Evolutionary conservation across 1,140 invertebrate species (phyloP).

Genomic region (Euura lappo): DNA sequence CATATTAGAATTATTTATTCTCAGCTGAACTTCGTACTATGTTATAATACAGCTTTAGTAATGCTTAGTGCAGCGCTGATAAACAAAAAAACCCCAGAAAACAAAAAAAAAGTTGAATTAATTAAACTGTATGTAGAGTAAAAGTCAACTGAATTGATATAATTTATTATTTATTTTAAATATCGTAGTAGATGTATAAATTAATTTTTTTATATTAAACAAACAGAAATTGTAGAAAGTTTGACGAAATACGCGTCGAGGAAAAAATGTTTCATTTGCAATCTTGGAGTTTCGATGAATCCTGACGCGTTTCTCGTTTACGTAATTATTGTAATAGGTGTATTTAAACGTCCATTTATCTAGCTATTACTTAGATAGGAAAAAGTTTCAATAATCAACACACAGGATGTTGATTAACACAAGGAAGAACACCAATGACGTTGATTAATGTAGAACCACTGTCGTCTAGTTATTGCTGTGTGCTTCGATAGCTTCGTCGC

Average conservation of each 20-base stretch:
- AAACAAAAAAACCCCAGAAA: background rate
- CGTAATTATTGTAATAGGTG: slow-evolving; percentile 23
- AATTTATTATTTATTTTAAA: background rate
- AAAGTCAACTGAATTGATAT: background rate
- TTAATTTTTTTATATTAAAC: background rate
- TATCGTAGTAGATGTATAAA: slow-evolving; percentile 1
- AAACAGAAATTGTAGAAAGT: background rate
- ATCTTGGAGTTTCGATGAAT: background rate
- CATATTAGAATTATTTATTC: background rate
- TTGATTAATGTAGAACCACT: slow-evolving; percentile 58
- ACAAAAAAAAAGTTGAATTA: background rate
- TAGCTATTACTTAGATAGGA: slow-evolving; percentile 57
- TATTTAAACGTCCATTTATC: slow-evolving; percentile 46
- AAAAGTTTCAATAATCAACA: slow-evolving; percentile 54
- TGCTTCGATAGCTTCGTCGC: slow-evolving; percentile 24
- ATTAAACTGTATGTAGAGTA: background rate
- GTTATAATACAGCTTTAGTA: background rate
- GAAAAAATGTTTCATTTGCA: no score
- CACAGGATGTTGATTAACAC: slow-evolving; percentile 51
- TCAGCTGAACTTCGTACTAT: background rate
- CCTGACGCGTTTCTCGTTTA: background rate
- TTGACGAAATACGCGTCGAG: background rate
- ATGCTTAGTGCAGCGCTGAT: slow-evolving; percentile 1
- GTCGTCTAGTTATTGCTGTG: slow-evolving; percentile 30
- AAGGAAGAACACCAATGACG: slow-evolving; percentile 62